Percentiles rank a stretch among this genome's conserved stretches.
phyloP scores from a whole-genome alignment of 2,888 invertebrate genomes.

The Tinea trinotella region DNA sequence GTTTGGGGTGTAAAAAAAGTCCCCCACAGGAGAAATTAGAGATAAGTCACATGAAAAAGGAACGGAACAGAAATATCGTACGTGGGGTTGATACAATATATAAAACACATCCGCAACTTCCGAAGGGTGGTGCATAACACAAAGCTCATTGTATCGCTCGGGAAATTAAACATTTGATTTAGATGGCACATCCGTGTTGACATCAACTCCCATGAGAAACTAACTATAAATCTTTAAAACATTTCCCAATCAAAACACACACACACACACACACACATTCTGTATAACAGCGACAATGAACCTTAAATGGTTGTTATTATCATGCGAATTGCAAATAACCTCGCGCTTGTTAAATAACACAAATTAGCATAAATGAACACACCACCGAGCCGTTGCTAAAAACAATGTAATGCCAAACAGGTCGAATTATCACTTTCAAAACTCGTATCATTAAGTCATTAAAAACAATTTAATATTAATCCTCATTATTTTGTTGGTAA shows the following conservation, averaged over 20 bases:
- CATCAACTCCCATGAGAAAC: constrained; percentile 46
- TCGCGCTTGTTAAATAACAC: constrained; percentile 2
- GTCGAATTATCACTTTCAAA: background rate
- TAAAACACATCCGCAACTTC: constrained; percentile 14
- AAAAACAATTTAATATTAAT: constrained; percentile 6
- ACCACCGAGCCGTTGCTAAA: background rate
- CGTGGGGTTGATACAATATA: background rate
- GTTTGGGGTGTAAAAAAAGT: background rate
- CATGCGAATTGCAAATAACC: constrained; percentile 2
- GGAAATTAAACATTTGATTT: constrained; percentile 63
- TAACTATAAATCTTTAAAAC: constrained; percentile 22
- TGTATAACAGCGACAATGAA: constrained; percentile 31
- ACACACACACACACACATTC: constrained; percentile 40
- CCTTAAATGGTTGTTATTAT: constrained; percentile 1
- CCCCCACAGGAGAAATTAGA: constrained; percentile 8
- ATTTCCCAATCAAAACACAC: constrained; percentile 41
- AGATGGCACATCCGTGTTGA: constrained; percentile 45
- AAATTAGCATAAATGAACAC: constrained; percentile 11
- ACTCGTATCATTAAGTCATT: constrained; percentile 1
- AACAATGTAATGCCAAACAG: background rate
- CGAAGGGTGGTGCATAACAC: constrained; percentile 27
- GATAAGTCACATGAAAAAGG: constrained; percentile 19
- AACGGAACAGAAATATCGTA: constrained; percentile 32
- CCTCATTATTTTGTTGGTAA: background rate
- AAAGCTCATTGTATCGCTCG: constrained; percentile 47